Conservation (phyloP, 2,888 invertebrate species). For the Pseudococcus jackbeardsleyi region DNA sequence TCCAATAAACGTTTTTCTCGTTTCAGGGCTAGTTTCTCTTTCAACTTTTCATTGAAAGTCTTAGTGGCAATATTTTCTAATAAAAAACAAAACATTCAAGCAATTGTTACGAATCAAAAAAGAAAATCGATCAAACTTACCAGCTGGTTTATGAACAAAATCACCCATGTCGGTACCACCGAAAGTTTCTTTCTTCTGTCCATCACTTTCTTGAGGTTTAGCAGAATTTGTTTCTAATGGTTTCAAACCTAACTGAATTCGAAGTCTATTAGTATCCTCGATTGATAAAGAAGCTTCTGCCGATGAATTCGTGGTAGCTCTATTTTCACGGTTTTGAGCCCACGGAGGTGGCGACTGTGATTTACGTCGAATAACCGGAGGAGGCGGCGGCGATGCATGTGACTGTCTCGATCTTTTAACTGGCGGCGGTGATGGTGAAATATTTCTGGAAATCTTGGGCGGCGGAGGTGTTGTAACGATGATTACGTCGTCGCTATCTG, state of each 20-base stretch:
- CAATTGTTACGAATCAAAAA: background rate
- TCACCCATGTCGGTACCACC: constrained; percentile 73
- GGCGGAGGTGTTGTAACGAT: constrained; percentile 67
- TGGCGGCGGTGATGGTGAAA: constrained; percentile 65
- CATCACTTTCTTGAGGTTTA: constrained; percentile 67
- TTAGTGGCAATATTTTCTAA: constrained; percentile 79
- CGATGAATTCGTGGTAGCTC: constrained; percentile 61
- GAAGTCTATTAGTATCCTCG: constrained; percentile 87
- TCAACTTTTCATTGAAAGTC: constrained; percentile 83
- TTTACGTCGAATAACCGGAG: constrained; percentile 70
- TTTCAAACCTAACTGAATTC: constrained; percentile 93
- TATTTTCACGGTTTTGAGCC: constrained; percentile 42
- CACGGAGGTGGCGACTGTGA: constrained; percentile 69
- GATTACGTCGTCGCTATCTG: constrained; percentile 66
- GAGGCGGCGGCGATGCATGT: constrained; percentile 68
- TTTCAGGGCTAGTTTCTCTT: constrained; percentile 82
- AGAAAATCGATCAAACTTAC: constrained; percentile 67
- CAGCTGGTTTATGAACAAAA: constrained; percentile 88
- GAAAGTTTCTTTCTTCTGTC: constrained; percentile 67
- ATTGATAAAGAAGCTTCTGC: constrained; percentile 77
- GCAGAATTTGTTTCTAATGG: constrained; percentile 80
- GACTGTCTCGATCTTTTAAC: constrained; percentile 56
- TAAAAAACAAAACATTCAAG: constrained; percentile 17
- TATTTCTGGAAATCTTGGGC: constrained; percentile 66
- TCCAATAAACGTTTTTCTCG: constrained; percentile 86